Conservation (phyloP, 1,140 invertebrate genomes). For the Drosophila lacertosa region DNA sequence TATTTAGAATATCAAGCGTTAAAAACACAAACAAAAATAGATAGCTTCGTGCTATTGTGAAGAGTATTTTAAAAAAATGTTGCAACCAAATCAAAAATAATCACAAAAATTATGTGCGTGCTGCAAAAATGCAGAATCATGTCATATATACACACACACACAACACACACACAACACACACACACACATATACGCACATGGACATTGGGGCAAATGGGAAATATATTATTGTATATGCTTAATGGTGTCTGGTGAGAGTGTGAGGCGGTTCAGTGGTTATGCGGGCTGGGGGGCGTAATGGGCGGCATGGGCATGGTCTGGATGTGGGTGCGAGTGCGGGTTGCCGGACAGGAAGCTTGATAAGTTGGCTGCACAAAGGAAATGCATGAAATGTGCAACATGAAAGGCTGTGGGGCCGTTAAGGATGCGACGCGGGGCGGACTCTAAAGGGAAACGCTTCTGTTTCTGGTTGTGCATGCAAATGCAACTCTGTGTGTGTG, state of each 20-base stretch:
- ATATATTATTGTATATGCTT: slow-evolving; percentile 78
- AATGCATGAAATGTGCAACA: slow-evolving; percentile 79
- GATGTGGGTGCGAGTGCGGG: slow-evolving; percentile 13
- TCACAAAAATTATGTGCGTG: slow-evolving; percentile 75
- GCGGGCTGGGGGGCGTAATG: slow-evolving; percentile 1
- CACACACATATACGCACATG: slow-evolving; percentile 2
- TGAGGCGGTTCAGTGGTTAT: slow-evolving; percentile 15
- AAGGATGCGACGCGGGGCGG: not conserved
- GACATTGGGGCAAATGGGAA: slow-evolving; percentile 48
- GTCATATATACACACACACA: slow-evolving; percentile 16
- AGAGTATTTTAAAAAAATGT: slow-evolving; percentile 55
- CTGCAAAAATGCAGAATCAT: slow-evolving; percentile 71
- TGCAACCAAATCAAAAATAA: slow-evolving; percentile 71
- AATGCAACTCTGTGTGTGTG: slow-evolving; percentile 21
- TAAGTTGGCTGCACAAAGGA: slow-evolving; percentile 79
- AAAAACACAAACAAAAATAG: not conserved
- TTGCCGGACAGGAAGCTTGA: slow-evolving; percentile 77
- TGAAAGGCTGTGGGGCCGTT: slow-evolving; percentile 19
- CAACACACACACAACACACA: too few species aligned
- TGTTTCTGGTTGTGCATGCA: slow-evolving; percentile 34
- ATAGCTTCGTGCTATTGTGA: not conserved
- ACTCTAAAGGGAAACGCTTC: slow-evolving; percentile 32
- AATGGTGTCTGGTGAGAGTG: slow-evolving; percentile 46
- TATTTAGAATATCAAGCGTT: not conserved
- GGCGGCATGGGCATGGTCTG: slow-evolving; percentile 14